phyloP scores from a whole-genome alignment of 1,140 invertebrate species.

The Xylocopa sonorina region DNA sequence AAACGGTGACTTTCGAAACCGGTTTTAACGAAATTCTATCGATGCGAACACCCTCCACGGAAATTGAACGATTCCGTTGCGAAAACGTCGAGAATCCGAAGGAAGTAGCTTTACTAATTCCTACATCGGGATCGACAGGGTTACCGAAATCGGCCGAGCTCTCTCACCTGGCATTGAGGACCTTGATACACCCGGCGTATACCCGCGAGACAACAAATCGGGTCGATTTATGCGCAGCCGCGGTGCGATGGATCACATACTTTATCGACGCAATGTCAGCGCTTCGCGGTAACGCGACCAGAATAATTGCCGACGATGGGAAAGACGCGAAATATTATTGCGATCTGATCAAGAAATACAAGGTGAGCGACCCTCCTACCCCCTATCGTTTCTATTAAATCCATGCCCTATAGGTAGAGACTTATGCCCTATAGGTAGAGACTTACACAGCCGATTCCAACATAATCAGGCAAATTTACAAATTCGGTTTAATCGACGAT shows the following conservation, averaged over 20 bases:
- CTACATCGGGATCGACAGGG: constrained; percentile 72
- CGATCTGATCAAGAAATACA: constrained; percentile 27
- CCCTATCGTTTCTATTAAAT: too few species aligned
- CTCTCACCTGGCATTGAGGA: neutral
- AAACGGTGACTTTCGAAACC: constrained; percentile 72
- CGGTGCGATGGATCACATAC: constrained; percentile 25
- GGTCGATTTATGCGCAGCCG: neutral
- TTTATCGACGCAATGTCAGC: neutral
- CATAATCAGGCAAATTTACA: constrained; percentile 45
- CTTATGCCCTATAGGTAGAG: constrained; percentile 40
- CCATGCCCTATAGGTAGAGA: constrained; percentile 43
- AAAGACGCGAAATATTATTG: neutral
- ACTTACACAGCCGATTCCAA: constrained; percentile 49
- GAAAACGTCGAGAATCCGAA: constrained; percentile 51
- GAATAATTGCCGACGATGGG: constrained; percentile 12
- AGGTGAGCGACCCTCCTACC: constrained; percentile 18
- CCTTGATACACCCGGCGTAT: neutral
- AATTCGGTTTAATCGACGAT: constrained; percentile 26
- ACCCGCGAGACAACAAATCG: too few species aligned
- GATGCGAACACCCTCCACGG: constrained; percentile 8
- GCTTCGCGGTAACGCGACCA: neutral
- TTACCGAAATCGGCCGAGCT: constrained; percentile 30
- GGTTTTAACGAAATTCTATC: constrained; percentile 58
- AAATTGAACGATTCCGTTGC: constrained; percentile 28
- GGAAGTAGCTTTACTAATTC: constrained; percentile 69